These are phyloP conservation scores for Tinea trinotella DNA, from an alignment of 2,888 invertebrate genomes.

Conservation along the genomic window DNA sequence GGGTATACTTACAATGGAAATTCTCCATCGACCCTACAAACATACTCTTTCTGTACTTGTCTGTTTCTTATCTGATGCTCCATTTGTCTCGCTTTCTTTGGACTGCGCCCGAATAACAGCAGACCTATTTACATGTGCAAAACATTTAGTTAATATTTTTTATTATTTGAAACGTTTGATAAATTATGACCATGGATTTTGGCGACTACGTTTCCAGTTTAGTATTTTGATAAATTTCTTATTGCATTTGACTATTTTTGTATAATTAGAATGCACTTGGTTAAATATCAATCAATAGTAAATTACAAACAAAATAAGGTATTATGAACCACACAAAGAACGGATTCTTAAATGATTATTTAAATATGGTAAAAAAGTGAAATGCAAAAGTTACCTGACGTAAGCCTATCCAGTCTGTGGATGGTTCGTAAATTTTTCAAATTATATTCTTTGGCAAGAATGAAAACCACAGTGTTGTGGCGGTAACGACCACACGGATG, in stretches of 20 bases:
- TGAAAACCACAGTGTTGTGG: conserved; percentile 97
- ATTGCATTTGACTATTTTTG: too few relatives aligned
- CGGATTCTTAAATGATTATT: conserved; percentile 7
- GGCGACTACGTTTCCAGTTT: too few relatives aligned
- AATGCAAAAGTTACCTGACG: conserved; percentile 84
- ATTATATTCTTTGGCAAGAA: conserved; percentile 96
- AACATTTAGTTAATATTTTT: background rate
- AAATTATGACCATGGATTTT: too few relatives aligned
- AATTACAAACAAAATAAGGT: too few relatives aligned
- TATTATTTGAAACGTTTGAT: background rate
- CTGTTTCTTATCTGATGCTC: conserved; percentile 94
- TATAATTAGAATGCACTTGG: too few relatives aligned
- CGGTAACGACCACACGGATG: conserved; percentile 99
- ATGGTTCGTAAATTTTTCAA: conserved; percentile 93
- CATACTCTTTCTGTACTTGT: conserved; percentile 94
- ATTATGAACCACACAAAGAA: background rate
- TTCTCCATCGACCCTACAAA: conserved; percentile 93
- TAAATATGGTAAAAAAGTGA: background rate
- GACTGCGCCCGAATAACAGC: conserved; percentile 92
- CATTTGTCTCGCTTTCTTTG: conserved; percentile 94
- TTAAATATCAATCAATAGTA: too few relatives aligned
- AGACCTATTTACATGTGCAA: conserved; percentile 63
- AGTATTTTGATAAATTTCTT: too few relatives aligned
- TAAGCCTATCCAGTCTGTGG: conserved; percentile 96
- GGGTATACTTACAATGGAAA: conserved; percentile 86